Percentiles rank a stretch among this genome's conserved stretches.
Evolutionary conservation across 2,797 vertebrate genomes (phyloP).

Genomic region (Tolypeutes matacus): DNA sequence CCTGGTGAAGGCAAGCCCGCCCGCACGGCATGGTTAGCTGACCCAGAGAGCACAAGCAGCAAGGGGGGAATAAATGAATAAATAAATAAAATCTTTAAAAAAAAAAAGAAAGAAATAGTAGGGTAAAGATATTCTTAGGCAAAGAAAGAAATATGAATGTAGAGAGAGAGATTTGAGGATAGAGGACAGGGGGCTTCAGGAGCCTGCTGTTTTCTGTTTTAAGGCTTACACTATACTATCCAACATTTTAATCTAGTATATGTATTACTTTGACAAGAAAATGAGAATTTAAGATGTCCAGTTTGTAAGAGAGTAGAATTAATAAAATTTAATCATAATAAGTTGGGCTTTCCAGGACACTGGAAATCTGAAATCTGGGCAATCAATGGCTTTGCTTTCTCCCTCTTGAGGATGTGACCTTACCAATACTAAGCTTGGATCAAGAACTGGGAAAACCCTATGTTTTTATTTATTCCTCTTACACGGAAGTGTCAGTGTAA

Average conservation of each 20-base stretch:
- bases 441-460: background rate
- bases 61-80: no score
- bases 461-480: conserved; percentile 35
- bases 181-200: background rate
- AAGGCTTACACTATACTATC: background rate
- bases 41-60: no score
- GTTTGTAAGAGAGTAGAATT: background rate
- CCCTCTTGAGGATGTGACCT: background rate
- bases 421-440: background rate
- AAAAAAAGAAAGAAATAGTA: background rate
- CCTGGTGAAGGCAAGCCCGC: no score
- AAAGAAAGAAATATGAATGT: conserved; percentile 1
- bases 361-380: background rate
- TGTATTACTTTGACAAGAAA: conserved; percentile 23
- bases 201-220: conserved; percentile 14
- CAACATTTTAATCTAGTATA: conserved; percentile 19
- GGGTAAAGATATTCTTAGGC: background rate
- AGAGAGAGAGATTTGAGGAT: background rate
- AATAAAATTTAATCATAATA: background rate
- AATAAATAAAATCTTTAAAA: no score
- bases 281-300: background rate
- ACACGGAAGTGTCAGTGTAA: background rate
- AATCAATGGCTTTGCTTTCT: background rate
- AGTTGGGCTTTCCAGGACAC: background rate
- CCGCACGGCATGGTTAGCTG: no score